phyloP scores from a whole-genome alignment of 2,888 invertebrate genomes.

The Perizoma flavofasciatum region DNA sequence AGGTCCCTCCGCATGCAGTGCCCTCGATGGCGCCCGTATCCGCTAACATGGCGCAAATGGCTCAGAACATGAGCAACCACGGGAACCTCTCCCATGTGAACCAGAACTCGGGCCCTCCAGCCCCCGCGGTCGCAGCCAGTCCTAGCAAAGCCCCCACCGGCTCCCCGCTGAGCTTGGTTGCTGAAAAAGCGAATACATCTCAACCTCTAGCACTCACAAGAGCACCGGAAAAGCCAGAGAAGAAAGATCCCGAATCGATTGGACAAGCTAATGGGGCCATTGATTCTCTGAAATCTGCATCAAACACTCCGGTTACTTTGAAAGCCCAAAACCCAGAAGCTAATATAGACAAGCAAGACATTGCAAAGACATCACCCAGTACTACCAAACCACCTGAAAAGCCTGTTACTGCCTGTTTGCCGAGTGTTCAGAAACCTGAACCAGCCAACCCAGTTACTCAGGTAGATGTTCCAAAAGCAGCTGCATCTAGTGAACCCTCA shows the following conservation, averaged over 20 bases:
- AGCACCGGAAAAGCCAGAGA: conserved; percentile 76
- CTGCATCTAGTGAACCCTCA: conserved; percentile 67
- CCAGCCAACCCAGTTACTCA: conserved; percentile 51
- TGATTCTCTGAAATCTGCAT: conserved; percentile 68
- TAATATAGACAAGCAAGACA: conserved; percentile 73
- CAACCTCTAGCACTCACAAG: conserved; percentile 75
- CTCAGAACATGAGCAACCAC: conserved; percentile 81
- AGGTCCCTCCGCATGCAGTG: conserved; percentile 62
- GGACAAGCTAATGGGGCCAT: conserved; percentile 74
- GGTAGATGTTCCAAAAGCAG: conserved; percentile 65
- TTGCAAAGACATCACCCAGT: conserved; percentile 75
- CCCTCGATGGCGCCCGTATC: conserved; percentile 80
- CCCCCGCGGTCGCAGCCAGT: conserved; percentile 59
- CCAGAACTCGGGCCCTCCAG: conserved; percentile 66
- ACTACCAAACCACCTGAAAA: conserved; percentile 77
- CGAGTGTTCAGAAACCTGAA: conserved; percentile 66
- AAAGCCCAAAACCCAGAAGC: conserved; percentile 72
- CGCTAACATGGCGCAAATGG: conserved; percentile 81
- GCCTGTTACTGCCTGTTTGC: conserved; percentile 47
- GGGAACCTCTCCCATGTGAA: conserved; percentile 76
- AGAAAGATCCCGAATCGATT: conserved; percentile 72
- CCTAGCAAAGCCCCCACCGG: conserved; percentile 67
- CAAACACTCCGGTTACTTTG: conserved; percentile 59
- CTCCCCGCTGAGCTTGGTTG: conserved; percentile 75
- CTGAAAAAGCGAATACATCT: conserved; percentile 64